Evolutionary conservation across 2,797 vertebrate genomes (phyloP).

Genomic region (Neomorphus geoffroyi): DNA sequence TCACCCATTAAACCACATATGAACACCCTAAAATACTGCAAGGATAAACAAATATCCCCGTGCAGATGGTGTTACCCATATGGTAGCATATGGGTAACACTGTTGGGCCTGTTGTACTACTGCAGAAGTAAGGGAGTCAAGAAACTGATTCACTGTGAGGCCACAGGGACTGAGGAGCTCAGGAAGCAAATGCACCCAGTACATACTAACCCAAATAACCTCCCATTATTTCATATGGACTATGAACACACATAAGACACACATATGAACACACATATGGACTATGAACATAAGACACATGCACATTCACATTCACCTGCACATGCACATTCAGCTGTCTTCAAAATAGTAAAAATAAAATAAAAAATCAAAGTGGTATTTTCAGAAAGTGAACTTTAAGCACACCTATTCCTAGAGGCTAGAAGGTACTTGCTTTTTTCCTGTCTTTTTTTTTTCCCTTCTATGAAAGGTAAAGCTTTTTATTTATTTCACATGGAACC

Average conservation of each 20-base stretch:
- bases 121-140: neutral
- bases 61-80: constrained; percentile 14
- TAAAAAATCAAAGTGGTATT: neutral
- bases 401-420: neutral
- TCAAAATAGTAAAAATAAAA: neutral
- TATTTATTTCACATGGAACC: neutral
- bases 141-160: neutral
- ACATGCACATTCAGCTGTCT: rapidly evolving
- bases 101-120: neutral
- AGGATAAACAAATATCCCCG: constrained; percentile 20
- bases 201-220: neutral
- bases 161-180: neutral
- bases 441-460: rapidly evolving
- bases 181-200: neutral
- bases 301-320: too few species aligned
- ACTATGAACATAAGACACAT: neutral
- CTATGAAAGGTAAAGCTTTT: neutral
- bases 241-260: rapidly evolving
- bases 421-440: neutral
- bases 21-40: neutral
- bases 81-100: neutral
- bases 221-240: too few species aligned
- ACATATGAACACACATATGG: too few species aligned
- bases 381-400: neutral
- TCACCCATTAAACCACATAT: neutral